Evolutionary conservation across 53 echinoderm and acorn worm genomes (phyloP), one percentile per base, ranked within the genome.

Genomic region (Temnopleurus reevesii): DNA sequence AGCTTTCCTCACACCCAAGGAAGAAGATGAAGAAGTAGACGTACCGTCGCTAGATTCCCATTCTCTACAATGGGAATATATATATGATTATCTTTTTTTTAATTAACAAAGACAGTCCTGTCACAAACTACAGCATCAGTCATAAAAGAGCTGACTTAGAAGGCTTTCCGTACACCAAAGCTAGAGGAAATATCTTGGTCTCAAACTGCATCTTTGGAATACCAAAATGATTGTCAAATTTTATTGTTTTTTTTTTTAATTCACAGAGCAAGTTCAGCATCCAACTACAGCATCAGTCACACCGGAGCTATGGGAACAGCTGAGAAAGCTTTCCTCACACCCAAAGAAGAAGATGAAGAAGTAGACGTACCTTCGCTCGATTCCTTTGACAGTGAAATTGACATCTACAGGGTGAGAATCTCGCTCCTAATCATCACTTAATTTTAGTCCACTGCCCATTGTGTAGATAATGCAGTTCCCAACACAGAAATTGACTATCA

Each of bases 251-350:
- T n/a, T n/a, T 31, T 26, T 7, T 71, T 71, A 8, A 33, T 71
- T 15, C 8, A 46, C 77, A 96, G 96, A 55, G 96, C 96, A 4
- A 96, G 96, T 26, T 93, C 96, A 60, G 96, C 96, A 15, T 96
- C 96, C 24, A 92, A 96, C 66, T 95, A 96, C 84, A 96, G 96
- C 91, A 94, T 96, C 25, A 91, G 93, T 24, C 91, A 90, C 66
- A 90, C 93, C 53, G 96, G 96, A 23, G 91, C 94, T 21, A 96
- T 96, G 96, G 96, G 94, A 10, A 96, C 96, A 3, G 95, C 96
- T 29, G 96, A 96, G 92, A 95, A 90, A 76, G 92, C 91, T 23
- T 96, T 96, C 91, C 91, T 96, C 4, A 90, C 93, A 12, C 96
- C 96, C 10, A 85, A 89, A 31, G 86, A 90, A 18, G 89, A 79